Evolutionary conservation across 2,888 invertebrate genomes (phyloP).

Genomic region (Drosophila barbarae): DNA sequence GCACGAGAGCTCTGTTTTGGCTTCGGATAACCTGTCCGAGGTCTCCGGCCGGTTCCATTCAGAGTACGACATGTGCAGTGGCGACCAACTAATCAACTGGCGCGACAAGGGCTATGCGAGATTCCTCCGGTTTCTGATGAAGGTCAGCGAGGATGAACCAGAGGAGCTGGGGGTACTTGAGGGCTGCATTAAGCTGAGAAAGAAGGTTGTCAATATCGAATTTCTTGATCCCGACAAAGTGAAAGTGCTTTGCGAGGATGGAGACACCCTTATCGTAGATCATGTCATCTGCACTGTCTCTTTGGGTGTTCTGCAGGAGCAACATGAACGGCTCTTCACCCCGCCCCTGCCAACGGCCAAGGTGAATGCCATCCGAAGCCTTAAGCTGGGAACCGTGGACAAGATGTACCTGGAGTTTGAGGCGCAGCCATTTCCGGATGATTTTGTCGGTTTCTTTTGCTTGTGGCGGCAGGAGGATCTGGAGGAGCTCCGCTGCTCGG

Average conservation of each 20-base stretch:
- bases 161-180: constrained; percentile 61
- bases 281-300: constrained; percentile 82
- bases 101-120: constrained; percentile 18
- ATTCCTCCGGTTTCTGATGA: constrained; percentile 29
- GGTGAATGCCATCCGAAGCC: constrained; percentile 80
- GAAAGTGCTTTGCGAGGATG: constrained; percentile 69
- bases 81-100: constrained; percentile 37
- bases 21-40: constrained; percentile 28
- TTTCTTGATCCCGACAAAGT: constrained; percentile 37
- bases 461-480: constrained; percentile 81
- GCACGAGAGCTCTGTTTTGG: constrained; percentile 32
- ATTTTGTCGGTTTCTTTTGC: constrained; percentile 81
- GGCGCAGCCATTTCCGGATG: constrained; percentile 81
- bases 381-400: constrained; percentile 82
- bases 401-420: constrained; percentile 83
- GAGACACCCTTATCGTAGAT: constrained; percentile 79
- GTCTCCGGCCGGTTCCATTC: constrained; percentile 23
- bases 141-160: constrained; percentile 12
- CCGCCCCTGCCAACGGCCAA: constrained; percentile 80
- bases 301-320: constrained; percentile 82
- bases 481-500: constrained; percentile 42
- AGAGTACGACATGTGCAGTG: constrained; percentile 23
- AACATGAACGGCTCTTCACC: constrained; percentile 75
- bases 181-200: constrained; percentile 60
- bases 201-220: constrained; percentile 52